Conservation (phyloP, 2,888 invertebrate species). For the Calephelis perditalis region DNA sequence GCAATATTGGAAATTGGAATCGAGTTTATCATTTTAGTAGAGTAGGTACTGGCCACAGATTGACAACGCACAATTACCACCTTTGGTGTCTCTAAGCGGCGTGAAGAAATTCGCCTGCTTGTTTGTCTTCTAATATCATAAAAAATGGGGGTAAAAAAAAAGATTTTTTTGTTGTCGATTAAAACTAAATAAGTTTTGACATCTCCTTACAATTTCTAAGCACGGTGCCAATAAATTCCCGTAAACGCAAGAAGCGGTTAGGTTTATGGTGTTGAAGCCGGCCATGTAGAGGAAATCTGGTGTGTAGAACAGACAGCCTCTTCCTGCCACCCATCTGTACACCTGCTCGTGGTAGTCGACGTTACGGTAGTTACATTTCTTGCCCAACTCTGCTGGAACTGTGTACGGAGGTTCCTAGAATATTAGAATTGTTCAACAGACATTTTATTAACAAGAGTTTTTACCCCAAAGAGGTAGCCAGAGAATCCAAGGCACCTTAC, state of each 20-base stretch:
- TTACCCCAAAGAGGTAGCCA: too few relatives aligned
- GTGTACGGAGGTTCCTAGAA: constrained; percentile 52
- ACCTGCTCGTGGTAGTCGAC: constrained; percentile 58
- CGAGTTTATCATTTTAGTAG: too few relatives aligned
- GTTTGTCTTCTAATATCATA: too few relatives aligned
- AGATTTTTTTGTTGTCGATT: too few relatives aligned
- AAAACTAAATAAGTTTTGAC: constrained; percentile 20
- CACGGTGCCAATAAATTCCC: constrained; percentile 58
- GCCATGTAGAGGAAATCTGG: constrained; percentile 56
- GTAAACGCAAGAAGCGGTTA: constrained; percentile 54
- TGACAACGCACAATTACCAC: too few relatives aligned
- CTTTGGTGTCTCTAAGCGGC: too few relatives aligned
- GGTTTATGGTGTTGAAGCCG: constrained; percentile 51
- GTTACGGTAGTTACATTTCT: constrained; percentile 62
- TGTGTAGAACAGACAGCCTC: constrained; percentile 62
- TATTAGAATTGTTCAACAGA: neutral
- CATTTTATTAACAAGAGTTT: too few relatives aligned
- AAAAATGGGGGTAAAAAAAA: too few relatives aligned
- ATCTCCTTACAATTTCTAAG: constrained; percentile 55
- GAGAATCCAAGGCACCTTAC: too few relatives aligned
- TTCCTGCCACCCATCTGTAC: constrained; percentile 64
- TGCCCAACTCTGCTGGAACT: constrained; percentile 42
- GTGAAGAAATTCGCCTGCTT: too few relatives aligned
- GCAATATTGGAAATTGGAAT: too few relatives aligned
- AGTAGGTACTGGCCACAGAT: too few relatives aligned